These are phyloP conservation scores for Atethmia centrago DNA, from an alignment of 2,888 invertebrate genomes.

Conservation along the genomic window DNA sequence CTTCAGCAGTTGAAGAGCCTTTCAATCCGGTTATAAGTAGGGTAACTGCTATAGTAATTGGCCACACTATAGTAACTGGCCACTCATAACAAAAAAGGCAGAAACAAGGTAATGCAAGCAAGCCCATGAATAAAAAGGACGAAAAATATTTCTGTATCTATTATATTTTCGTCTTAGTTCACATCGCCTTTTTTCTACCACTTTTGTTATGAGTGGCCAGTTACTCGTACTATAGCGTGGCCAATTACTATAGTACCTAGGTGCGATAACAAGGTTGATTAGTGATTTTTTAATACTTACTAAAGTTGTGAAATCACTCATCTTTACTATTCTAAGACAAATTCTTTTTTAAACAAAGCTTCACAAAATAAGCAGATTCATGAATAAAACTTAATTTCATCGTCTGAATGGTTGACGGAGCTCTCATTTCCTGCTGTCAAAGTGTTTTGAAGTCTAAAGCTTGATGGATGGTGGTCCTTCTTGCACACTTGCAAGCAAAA, in stretches of 20 bases:
- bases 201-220: too few relatives aligned
- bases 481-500: slow-evolving; percentile 4
- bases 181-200: too few relatives aligned
- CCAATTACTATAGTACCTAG: too few relatives aligned
- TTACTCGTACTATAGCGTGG: too few relatives aligned
- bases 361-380: neutral
- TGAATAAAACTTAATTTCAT: slow-evolving; percentile 1
- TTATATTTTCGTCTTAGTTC: too few relatives aligned
- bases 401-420: slow-evolving; percentile 15
- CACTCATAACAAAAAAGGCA: too few relatives aligned
- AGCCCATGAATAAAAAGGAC: too few relatives aligned
- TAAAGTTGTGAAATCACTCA: neutral
- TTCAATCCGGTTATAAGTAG: neutral
- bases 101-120: too few relatives aligned
- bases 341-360: neutral
- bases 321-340: neutral
- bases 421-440: slow-evolving; percentile 39
- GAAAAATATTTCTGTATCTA: too few relatives aligned
- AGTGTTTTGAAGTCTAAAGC: slow-evolving; percentile 22
- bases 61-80: too few relatives aligned
- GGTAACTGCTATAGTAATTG: too few relatives aligned
- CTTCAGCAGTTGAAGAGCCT: neutral
- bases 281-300: neutral
- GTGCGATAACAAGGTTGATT: neutral
- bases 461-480: slow-evolving; percentile 9